Base-by-base conservation (phyloP, 1,140 invertebrate species). In the Sinonovacula constricta region DNA sequence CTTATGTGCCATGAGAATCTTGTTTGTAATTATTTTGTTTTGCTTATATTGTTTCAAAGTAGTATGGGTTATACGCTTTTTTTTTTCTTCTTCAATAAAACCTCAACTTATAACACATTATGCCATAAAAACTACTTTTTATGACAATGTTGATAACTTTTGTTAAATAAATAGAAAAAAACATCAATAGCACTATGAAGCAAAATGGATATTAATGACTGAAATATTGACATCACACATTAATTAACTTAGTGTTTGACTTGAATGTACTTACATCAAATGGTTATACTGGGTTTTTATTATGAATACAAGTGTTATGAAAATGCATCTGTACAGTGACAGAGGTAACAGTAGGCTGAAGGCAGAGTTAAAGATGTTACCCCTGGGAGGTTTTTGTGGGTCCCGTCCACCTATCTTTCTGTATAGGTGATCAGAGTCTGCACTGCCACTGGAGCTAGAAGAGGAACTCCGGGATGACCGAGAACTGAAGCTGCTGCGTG, bases 391-490 rank as follows among this genome's bases (percentile, higher is more conserved):
- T 56, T 70, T 70, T 26, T 59, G 68, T 45, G 57, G 57, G 5
- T 59, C 68, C 18, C 68, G 5, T 34, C 75, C 75, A 3, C 72
- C 83, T 31, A 88, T 81, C 39, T 88, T 86, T 34, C 86, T 56
- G 66, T 88, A 87, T 54, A 87, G 68, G 80, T 88, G 81, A 18
- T 87, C 85, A 12, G 86, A 87, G 62, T 87, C 86, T 4, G 85
- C 84, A 62, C 85, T 88, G 22, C 86, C 84, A 34, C 81, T 83
- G 1, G 86, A 85, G 18, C 83, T 85, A 26, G 71, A 74, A 4
- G 85, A 83, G 0, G 87, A 85, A 34, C 80, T 75, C 24, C 79
- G 81, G 54, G 69, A 57, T 24, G 75, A 76, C 71, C 22, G 60
- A 28, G 26, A 72, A 75, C 77, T 79, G 56, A 74, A 72, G 59